Evolutionary conservation across 2,797 vertebrate species (phyloP).

Genomic region (Smutsia gigantea): DNA sequence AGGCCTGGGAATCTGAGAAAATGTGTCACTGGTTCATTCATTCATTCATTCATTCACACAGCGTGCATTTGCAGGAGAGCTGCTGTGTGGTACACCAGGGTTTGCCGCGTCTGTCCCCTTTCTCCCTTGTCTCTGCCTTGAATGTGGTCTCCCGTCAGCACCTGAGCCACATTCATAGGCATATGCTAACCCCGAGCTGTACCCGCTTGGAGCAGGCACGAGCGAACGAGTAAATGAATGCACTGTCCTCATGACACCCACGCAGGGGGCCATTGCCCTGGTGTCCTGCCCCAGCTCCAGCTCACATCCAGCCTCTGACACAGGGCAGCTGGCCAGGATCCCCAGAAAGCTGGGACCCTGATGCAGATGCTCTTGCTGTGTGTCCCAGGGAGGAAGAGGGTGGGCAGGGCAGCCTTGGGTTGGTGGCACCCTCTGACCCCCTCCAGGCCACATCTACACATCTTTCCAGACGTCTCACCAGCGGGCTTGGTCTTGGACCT

Average conservation of each 20-base stretch:
- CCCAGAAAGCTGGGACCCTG: background rate
- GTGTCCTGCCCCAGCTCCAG: background rate
- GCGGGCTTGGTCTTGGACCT: background rate
- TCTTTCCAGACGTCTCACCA: background rate
- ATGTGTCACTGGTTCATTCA: rapidly evolving
- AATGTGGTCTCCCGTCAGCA: background rate
- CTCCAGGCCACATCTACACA: background rate
- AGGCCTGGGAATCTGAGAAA: background rate
- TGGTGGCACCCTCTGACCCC: background rate
- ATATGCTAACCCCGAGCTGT: rapidly evolving
- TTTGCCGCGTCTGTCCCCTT: rapidly evolving
- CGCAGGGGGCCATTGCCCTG: no score
- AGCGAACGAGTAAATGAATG: background rate
- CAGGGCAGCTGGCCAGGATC: background rate
- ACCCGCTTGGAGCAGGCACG: rapidly evolving
- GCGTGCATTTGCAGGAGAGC: rapidly evolving
- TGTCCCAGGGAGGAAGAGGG: background rate
- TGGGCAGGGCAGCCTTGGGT: rapidly evolving
- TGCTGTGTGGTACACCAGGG: rapidly evolving
- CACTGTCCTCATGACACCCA: no score
- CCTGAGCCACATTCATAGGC: rapidly evolving
- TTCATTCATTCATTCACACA: rapidly evolving
- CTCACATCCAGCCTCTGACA: rapidly evolving
- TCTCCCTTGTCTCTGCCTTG: background rate
- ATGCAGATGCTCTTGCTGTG: background rate